Evolutionary conservation across 2,113 vertebrate genomes (phyloP).

Genomic region (Notothenia rossii): DNA sequence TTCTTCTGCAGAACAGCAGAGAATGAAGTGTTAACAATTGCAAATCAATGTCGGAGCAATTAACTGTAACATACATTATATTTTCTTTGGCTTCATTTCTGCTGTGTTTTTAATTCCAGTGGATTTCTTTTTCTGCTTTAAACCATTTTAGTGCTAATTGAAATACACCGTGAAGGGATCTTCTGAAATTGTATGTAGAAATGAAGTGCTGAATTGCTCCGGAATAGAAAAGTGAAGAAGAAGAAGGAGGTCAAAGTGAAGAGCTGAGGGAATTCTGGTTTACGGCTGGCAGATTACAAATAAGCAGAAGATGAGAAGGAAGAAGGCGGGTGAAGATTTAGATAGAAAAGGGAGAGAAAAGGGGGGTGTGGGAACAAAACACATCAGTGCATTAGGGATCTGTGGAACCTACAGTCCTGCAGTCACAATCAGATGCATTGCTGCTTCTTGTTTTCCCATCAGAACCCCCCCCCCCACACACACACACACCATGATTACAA

Average conservation of each 20-base stretch:
- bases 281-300: slow-evolving; percentile 62
- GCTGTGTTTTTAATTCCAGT: slow-evolving; percentile 19
- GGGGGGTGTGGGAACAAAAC: neutral
- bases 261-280: slow-evolving; percentile 57
- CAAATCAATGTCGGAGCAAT: neutral
- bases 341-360: neutral
- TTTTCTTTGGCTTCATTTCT: neutral
- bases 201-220: slow-evolving; percentile 50
- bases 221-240: slow-evolving; percentile 39
- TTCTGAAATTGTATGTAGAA: slow-evolving; percentile 29
- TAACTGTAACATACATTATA: neutral
- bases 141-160: slow-evolving; percentile 43
- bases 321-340: neutral
- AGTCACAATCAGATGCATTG: slow-evolving; percentile 10
- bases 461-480: neutral
- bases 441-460: slow-evolving; percentile 14
- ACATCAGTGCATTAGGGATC: slow-evolving; percentile 24
- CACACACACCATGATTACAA: slow-evolving; percentile 25
- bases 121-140: slow-evolving; percentile 9
- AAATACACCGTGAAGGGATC: slow-evolving; percentile 10
- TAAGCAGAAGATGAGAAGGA: slow-evolving; percentile 44
- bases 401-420: slow-evolving; percentile 31
- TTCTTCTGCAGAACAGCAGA: neutral
- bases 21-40: neutral
- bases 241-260: slow-evolving; percentile 73